Base-by-base conservation (phyloP, 2,113 vertebrate genomes). In the Dicentrarchus labrax region DNA sequence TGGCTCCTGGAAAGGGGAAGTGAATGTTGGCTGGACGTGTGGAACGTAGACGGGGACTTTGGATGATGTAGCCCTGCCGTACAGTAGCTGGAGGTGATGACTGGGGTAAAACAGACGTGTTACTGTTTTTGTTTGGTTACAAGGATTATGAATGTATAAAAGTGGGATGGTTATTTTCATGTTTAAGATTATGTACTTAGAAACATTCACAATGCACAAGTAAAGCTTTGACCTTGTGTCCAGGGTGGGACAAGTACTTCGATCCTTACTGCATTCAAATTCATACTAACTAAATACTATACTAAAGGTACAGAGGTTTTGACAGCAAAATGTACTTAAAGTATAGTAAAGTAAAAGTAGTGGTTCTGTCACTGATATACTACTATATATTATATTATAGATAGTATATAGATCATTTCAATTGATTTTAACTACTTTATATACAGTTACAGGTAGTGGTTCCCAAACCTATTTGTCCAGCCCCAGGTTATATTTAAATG, bases 1-100 rank as follows among this genome's bases (percentile, higher is more conserved):
- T 72, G 83, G 66, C 89, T 88, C 59, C 81, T 91, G 91, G 81
- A 91, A 90, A 89, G 60, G 54, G 91, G 89, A 91, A 88, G 84
- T 76, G 76, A 86, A 62, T 70, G 70, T 88, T 87, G 83, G 76
- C 86, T 80, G 78, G 86, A 91, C 79, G 85, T 75, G 61, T 78
- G 76, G 82, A 88, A 84, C 54, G 59, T 62, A 80, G 80, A 78
- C 36, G 11, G 71, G 64, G 86, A 76, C 61, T 81, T 67, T 72
- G 80, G 82, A 86, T 85, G 84, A 89, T 83, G 74, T 74, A 64
- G 76, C 59, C 36, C 50, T 41, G 54, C 48, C 2, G 15, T 84
- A 75, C 73, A 86, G 78, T 50, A 81, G 60, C 69, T 24, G 48
- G 59, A 77, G 60, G 67, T 30, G 71, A 66, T 36, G 60, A 76